Conservation (phyloP, 2,888 invertebrate species). For the Latrodectus hesperus region DNA sequence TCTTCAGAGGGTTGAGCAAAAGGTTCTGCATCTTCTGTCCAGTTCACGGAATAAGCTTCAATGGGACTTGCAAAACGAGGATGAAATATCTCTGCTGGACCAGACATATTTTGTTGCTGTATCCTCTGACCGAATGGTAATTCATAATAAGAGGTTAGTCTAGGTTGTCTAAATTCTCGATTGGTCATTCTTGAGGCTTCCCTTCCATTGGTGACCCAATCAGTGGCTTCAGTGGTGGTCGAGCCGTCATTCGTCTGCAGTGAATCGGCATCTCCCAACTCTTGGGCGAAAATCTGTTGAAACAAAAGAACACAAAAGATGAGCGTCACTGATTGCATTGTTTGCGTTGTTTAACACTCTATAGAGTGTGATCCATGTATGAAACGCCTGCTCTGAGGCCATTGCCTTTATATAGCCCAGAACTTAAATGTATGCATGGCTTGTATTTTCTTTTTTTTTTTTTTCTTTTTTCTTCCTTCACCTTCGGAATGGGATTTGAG, state of each 20-base stretch:
- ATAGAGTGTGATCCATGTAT: constrained; percentile 28
- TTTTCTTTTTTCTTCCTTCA: constrained; percentile 32
- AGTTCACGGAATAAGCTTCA: neutral
- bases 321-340: neutral
- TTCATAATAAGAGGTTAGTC: neutral
- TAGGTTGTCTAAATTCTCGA: neutral
- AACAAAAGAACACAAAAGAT: neutral
- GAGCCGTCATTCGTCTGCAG: neutral
- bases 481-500: constrained; percentile 34
- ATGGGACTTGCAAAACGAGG: neutral
- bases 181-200: no score
- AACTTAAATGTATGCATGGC: constrained; percentile 40
- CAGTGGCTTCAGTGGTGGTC: neutral
- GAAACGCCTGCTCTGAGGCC: neutral
- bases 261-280: constrained; percentile 2
- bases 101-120: neutral
- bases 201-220: neutral
- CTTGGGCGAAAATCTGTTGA: neutral
- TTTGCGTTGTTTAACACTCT: neutral
- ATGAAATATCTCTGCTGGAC: no score
- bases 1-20: neutral
- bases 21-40: neutral
- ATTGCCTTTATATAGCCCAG: constrained; percentile 38
- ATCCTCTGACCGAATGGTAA: neutral
- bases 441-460: no score